Conservation (phyloP, 1,140 invertebrate species). For the Trichogramma pretiosum region DNA sequence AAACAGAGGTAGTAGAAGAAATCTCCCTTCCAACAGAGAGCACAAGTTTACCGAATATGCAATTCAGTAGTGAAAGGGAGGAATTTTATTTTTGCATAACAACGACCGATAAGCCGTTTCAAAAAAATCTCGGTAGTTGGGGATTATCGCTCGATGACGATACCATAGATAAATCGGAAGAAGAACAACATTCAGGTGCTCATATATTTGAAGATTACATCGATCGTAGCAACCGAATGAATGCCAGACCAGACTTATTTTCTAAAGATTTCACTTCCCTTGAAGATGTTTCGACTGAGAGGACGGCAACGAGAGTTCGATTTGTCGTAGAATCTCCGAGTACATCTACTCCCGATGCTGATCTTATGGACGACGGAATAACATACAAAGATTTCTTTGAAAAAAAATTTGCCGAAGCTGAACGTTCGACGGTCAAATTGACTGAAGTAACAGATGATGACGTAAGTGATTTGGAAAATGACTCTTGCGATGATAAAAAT, state of each 20-base stretch:
- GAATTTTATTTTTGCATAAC: constrained; percentile 35
- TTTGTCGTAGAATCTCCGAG: constrained; percentile 32
- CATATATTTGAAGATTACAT: constrained; percentile 36
- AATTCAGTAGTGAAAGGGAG: constrained; percentile 21
- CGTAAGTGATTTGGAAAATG: neutral
- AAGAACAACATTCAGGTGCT: constrained; percentile 2
- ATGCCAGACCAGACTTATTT: constrained; percentile 17
- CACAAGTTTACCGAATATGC: no score
- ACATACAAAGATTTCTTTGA: neutral
- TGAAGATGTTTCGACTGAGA: constrained; percentile 5
- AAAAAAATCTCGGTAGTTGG: constrained; percentile 30
- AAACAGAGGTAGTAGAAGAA: neutral
- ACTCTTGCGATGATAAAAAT: neutral
- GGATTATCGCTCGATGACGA: constrained; percentile 16
- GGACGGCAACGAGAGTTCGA: constrained; percentile 28
- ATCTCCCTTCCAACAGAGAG: constrained; percentile 6
- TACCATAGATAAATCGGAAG: constrained; percentile 2
- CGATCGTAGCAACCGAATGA: constrained; percentile 16
- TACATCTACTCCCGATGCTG: constrained; percentile 12
- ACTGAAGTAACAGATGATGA: constrained; percentile 5
- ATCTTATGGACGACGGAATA: neutral
- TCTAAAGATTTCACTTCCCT: constrained; percentile 10
- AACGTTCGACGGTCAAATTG: neutral
- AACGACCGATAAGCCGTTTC: constrained; percentile 37
- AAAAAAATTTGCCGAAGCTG: constrained; percentile 9